Evolutionary conservation across 2,888 invertebrate species (phyloP).

Genomic region (Rutpela maculata): DNA sequence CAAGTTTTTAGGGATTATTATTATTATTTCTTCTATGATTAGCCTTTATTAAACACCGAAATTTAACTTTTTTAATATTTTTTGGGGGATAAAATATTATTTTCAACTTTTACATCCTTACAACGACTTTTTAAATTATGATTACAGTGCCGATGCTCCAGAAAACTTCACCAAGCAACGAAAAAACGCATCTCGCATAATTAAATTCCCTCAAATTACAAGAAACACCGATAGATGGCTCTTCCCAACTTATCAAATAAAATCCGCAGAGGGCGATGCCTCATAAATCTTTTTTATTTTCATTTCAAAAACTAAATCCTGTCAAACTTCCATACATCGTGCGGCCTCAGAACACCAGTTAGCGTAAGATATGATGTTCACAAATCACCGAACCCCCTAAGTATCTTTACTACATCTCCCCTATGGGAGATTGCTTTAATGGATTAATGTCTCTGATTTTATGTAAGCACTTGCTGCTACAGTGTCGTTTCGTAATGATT

Average conservation of each 20-base stretch:
- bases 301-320: constrained; percentile 4
- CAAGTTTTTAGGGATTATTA: too few relatives aligned
- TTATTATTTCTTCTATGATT: too few relatives aligned
- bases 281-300: constrained; percentile 4
- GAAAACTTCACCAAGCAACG: too few relatives aligned
- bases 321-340: constrained; percentile 2
- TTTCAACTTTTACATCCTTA: too few relatives aligned
- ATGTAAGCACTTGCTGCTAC: background rate
- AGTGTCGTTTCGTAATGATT: background rate
- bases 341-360: constrained; percentile 1
- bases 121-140: too few relatives aligned
- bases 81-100: too few relatives aligned
- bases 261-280: background rate
- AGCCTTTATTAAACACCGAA: too few relatives aligned
- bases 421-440: constrained; percentile 50
- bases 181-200: too few relatives aligned
- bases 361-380: constrained; percentile 51
- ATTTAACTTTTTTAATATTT: too few relatives aligned
- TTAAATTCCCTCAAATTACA: background rate
- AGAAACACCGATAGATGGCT: background rate
- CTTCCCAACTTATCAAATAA: background rate
- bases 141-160: too few relatives aligned
- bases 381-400: constrained; percentile 54
- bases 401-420: constrained; percentile 45
- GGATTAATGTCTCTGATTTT: constrained; percentile 53